Base-by-base conservation (phyloP, 2,888 invertebrate species). In the Cremastinae sp. region DNA sequence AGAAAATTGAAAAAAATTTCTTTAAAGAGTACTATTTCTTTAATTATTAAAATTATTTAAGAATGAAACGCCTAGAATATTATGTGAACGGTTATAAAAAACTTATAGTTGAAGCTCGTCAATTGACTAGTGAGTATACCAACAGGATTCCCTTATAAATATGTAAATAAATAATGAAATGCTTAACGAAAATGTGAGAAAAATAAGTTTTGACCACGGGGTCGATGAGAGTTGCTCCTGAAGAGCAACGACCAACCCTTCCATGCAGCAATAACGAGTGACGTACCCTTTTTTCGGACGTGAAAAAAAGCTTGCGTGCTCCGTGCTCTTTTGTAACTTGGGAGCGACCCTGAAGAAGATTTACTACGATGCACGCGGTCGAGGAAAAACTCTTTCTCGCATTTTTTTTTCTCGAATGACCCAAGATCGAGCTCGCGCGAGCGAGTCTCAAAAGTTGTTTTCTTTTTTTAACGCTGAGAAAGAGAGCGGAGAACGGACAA, bases 241-340 rank as follows among this genome's bases (percentile, higher is more conserved):
- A 85, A 85, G 85, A 85, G 81, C 84, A 84, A 83, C 83, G 78
- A 78, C 79, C 85, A 85, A 85, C 84, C 84, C 84, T 85, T 85
- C 74, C 78, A 79, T 65, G 49, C 54, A 28, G 47, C n/a, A n/a
- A n/a, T n/a, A 58, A 54, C 62, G 54, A 62, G 64, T 59, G 38
- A 28, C 10, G 9, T 36, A 41, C 12, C 43, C 18, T 43, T 59
- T 22, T 22, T 0, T 43, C 65, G 73, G 61, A 49, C 41, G 61
- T 14, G 66, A 58, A 68, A 68, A 66, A 47, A 49, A 49, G 10
- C 20, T 28, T 53, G 7, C 9, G 12, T 18, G n/a, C 53, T 18
- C 20, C 65, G 41, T 69, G 34, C 47, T 38, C 43, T 45, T 69
- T 64, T 41, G 53, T 45, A 34, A 65, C 61, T 61, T 10, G 36